phyloP scores from a whole-genome alignment of 23 tunicate genomes.

The Ascidia mentula region DNA sequence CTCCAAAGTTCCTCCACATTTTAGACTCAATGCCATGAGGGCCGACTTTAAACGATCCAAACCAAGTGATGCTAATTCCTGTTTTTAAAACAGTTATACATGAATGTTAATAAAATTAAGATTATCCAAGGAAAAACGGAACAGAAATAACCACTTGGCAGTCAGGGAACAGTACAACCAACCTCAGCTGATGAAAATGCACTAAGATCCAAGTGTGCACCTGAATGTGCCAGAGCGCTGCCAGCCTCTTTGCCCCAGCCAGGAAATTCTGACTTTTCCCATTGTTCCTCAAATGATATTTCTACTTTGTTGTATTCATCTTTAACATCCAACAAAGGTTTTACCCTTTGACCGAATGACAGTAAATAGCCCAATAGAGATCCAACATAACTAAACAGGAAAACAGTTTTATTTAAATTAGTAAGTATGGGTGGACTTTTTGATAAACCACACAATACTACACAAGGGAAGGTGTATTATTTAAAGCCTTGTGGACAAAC shows the following conservation, averaged over 20 bases:
- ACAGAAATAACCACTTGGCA: too few relatives aligned
- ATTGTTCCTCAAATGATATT: constrained; percentile 68
- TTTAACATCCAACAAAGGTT: constrained; percentile 68
- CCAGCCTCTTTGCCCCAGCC: constrained; percentile 99
- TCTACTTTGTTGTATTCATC: constrained; percentile 49
- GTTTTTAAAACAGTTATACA: too few relatives aligned
- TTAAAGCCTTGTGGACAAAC: too few relatives aligned
- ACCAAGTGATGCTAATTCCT: constrained; percentile 91
- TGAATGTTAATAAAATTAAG: background rate
- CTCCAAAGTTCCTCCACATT: constrained; percentile 97
- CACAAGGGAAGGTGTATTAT: too few relatives aligned
- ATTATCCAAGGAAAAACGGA: background rate
- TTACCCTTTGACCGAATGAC: constrained; percentile 65
- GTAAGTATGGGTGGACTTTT: too few relatives aligned
- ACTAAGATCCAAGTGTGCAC: constrained; percentile 95
- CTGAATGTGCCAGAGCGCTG: constrained; percentile 88
- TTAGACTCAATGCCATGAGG: constrained; percentile 85
- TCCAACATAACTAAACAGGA: constrained; percentile 56
- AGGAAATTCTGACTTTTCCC: constrained; percentile 78
- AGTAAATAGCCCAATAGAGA: constrained; percentile 59
- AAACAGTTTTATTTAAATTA: too few relatives aligned
- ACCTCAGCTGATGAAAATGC: constrained; percentile 83
- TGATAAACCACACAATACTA: too few relatives aligned
- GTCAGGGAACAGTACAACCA: too few relatives aligned
- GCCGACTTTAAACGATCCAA: constrained; percentile 98